Base-by-base conservation (phyloP, 35 echinoderm and acorn worm genomes). In the Ophioderma brevispina region DNA sequence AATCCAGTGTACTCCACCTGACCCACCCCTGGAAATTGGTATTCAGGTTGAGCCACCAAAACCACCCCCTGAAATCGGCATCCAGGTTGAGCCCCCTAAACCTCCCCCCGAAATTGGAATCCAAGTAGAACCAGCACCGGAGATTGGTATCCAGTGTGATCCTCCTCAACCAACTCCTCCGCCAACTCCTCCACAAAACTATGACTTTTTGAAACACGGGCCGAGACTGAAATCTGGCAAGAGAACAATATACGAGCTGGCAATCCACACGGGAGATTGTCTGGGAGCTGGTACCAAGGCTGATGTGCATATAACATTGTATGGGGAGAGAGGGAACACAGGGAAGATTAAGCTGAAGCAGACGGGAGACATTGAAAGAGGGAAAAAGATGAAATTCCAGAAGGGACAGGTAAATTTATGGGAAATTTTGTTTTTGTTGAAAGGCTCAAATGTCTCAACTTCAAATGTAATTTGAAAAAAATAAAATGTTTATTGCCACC, bases 301-400 rank as follows among this genome's bases (percentile, higher is more conserved):
- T 1, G 97, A 99, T 82, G 88, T 99, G 15, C 91, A 92, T 78
- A 85, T 99, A 23, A 99, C 88, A 5, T 82, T 99, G 25, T 99
- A 93, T 59, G 97, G 97, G 49, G 91, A 93, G 82, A 95, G 90
- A 70, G 97, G 97, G 0, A 99, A 99, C 59, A 95, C 97, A 36
- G 97, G 97, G 17, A 99, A 99, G 91, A 99, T 99, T 80, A 99
- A 95, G 55, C 88, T 99, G 33, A 99, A 95, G 34, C 97, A 99
- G 35, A 79, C 97, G 1, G 90, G 78, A 59, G 97, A 92, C 33
- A 81, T 59, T n/a, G 84, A 92, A 39, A 64, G 88, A 59, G 82
- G 76, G 41, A 88, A 81, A 38, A 95, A 87, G 78, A 86, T 93
- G 79, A 99, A 99, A 39, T 95, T 93, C 37, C 97, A 99, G 86